Conservation (phyloP, 2,797 vertebrate species). For the Buphagus erythrorhynchus region DNA sequence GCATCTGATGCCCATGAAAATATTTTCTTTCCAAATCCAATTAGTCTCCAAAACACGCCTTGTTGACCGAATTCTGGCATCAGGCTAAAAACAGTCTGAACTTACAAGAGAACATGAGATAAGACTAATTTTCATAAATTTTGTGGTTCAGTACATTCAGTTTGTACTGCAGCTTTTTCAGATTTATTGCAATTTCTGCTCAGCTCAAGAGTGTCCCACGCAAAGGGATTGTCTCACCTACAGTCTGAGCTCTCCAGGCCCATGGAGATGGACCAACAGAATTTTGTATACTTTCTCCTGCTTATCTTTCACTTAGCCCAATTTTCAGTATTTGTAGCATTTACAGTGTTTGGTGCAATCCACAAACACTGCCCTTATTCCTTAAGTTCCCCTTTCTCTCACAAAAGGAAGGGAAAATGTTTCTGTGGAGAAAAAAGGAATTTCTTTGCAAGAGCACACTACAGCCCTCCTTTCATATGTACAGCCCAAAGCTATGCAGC, state of each 20-base stretch:
- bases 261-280: not conserved
- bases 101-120: not conserved
- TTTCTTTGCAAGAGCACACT: not conserved
- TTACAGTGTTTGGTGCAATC: not conserved
- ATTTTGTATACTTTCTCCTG: not conserved
- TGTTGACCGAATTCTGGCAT: not conserved
- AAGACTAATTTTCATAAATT: not conserved
- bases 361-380: not conserved
- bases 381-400: not conserved
- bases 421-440: not conserved
- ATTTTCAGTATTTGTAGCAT: not conserved
- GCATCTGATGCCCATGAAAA: not conserved
- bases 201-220: fast-evolving
- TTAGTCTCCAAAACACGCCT: not conserved
- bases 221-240: not conserved
- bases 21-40: not conserved
- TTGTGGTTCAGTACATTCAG: not conserved
- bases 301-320: not conserved
- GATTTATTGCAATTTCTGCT: not conserved
- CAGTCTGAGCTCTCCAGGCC: not conserved
- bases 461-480: not conserved
- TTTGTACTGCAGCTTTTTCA: not conserved
- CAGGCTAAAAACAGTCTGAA: conserved; percentile 1
- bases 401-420: not conserved
- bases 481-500: not conserved